phyloP scores from a whole-genome alignment of 2,888 invertebrate genomes.

The Athalia circularis region DNA sequence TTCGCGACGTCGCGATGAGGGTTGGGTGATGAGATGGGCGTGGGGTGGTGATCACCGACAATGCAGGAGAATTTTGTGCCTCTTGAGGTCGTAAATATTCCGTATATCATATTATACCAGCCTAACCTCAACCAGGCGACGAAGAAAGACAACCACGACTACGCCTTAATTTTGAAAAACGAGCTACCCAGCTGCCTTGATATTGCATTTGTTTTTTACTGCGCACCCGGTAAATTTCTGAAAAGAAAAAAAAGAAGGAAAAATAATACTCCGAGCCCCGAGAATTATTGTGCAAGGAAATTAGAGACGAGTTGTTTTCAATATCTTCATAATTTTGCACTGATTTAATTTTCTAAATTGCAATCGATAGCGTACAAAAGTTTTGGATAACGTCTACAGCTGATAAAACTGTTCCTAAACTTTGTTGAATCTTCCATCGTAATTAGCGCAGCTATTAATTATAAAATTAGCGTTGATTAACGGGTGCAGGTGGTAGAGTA shows the following conservation, averaged over 20 bases:
- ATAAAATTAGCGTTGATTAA: slow-evolving; percentile 36
- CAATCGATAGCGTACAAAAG: no score
- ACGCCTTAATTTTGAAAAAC: slow-evolving; percentile 6
- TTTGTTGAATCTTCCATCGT: slow-evolving; percentile 34
- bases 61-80: background rate
- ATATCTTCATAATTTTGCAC: no score
- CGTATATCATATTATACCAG: background rate
- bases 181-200: background rate
- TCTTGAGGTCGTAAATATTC: slow-evolving; percentile 12
- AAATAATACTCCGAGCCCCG: no score
- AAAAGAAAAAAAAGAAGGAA: no score
- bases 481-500: background rate
- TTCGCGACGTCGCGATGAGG: background rate
- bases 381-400: background rate
- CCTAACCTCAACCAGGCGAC: no score
- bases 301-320: no score
- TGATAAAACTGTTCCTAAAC: slow-evolving; percentile 31
- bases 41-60: no score
- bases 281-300: no score
- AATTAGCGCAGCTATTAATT: slow-evolving; percentile 45
- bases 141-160: no score
- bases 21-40: no score
- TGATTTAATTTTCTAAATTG: no score
- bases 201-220: background rate
- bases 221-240: no score